Percentiles rank a stretch among this genome's conserved stretches.
phyloP scores from a whole-genome alignment of 2,113 vertebrate genomes.

The Tricholaema leucomelas region DNA sequence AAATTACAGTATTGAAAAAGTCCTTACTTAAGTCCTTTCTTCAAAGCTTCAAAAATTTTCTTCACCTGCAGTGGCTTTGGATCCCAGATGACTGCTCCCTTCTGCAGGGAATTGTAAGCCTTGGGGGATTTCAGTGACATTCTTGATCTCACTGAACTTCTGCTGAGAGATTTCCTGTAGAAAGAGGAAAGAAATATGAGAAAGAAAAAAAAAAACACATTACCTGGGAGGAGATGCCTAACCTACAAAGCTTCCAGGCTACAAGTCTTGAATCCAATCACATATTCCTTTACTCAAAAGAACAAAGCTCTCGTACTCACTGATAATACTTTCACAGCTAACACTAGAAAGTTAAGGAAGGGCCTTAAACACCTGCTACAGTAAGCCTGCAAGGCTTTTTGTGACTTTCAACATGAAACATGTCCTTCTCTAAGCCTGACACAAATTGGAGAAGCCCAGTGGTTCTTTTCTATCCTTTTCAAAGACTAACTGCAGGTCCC shows the following conservation, averaged over 20 bases:
- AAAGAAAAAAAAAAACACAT: neutral
- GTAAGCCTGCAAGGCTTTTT: neutral
- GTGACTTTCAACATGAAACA: neutral
- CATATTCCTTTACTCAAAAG: fast-evolving
- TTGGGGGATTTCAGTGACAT: slow-evolving; percentile 76
- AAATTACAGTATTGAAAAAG: neutral
- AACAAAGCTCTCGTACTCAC: neutral
- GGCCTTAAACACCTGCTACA: neutral
- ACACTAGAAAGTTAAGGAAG: neutral
- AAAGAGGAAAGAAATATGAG: neutral
- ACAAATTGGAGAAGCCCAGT: neutral
- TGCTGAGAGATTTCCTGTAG: slow-evolving; percentile 73
- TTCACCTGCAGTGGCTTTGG: slow-evolving; percentile 90
- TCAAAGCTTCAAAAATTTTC: slow-evolving; percentile 87
- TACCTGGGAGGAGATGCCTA: neutral
- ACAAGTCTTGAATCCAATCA: fast-evolving
- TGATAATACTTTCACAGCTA: neutral
- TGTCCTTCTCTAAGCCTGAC: neutral
- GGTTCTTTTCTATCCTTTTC: neutral
- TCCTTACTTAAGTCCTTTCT: slow-evolving; percentile 90
- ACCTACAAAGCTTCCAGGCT: neutral
- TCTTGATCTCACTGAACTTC: slow-evolving; percentile 84
- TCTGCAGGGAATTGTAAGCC: slow-evolving; percentile 76
- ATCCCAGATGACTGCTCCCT: slow-evolving; percentile 72
- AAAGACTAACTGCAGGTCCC: neutral